Evolutionary conservation across 1,140 invertebrate species (phyloP), one percentile per base, ranked within the genome.

Genomic region (Forficula auricularia): DNA sequence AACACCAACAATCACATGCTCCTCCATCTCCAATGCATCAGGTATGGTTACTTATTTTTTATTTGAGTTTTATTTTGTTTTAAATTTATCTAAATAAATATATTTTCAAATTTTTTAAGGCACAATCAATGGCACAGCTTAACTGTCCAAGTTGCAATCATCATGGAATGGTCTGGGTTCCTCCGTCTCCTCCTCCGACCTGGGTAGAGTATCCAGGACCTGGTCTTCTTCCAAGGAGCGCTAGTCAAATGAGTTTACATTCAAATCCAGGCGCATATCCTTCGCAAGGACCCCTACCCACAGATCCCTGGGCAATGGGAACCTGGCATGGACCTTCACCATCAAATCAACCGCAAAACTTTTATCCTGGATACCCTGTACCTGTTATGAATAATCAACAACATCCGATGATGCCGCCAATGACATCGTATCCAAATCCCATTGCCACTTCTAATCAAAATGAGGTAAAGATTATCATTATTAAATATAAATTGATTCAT

Each of bases 81-180:
- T n/a, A n/a, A n/a, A n/a, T n/a, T n/a, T n/a, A n/a, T n/a, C n/a
- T n/a, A n/a, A 27, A 10, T 27, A 27, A 27, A 27, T 27, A 27
- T 27, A 27, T 27, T 27, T 10, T 27, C 22, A 27, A 27, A n/a
- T n/a, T 35, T 19, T 57, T 56, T 7, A 52, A 80, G 76, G 73
- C 76, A 0, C 76, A 79, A 50, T 80, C 77, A 0, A 70, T 79
- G 66, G 75, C 75, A 0, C 75, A 77, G 16, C 53, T 78, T 2
- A 70, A 71, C 48, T 74, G 66, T 55, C 65, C 62, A 47, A 66
- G 58, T 55, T 71, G 71, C 30, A 64, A 65, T 19, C 64, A 64
- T 38, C 69, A 69, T 47, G 54, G 55, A 9, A 50, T 56, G 43
- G 37, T 47, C 3, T 60, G 61, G 60, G 52, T 56, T 46, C 38